phyloP scores from a whole-genome alignment of 2,888 invertebrate genomes.

The Neoitamus cyanurus region DNA sequence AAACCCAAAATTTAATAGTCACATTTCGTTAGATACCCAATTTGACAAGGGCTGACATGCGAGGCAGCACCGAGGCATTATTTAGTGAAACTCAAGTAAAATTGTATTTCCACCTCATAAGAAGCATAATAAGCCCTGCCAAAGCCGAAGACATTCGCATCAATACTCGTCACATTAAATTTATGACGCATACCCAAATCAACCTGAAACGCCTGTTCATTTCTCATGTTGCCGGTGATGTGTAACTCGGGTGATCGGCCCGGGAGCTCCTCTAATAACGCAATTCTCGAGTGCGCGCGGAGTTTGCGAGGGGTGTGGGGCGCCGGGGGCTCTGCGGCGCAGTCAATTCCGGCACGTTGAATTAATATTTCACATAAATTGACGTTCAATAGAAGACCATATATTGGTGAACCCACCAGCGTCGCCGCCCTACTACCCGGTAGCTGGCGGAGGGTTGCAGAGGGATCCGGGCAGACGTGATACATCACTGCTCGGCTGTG shows the following conservation, averaged over 20 bases:
- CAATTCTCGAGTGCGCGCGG: not conserved
- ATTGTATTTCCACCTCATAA: slow-evolving; percentile 15
- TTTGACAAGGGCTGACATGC: slow-evolving; percentile 8
- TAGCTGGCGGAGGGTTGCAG: not conserved
- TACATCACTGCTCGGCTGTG: not conserved
- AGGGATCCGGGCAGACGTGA: not conserved
- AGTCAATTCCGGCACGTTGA: not conserved
- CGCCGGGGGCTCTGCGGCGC: not conserved
- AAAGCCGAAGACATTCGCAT: not conserved
- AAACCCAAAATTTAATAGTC: slow-evolving; percentile 21
- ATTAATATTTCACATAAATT: slow-evolving; percentile 18
- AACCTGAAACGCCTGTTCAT: slow-evolving; percentile 13
- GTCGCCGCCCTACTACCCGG: not conserved
- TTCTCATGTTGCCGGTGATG: not conserved
- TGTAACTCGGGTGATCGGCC: not conserved
- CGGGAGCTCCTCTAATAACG: not conserved
- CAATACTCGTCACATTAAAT: slow-evolving; percentile 21
- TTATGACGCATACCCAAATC: slow-evolving; percentile 2
- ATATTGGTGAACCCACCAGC: not conserved
- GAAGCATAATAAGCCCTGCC: slow-evolving; percentile 13
- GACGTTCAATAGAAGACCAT: not conserved
- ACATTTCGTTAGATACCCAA: slow-evolving; percentile 11
- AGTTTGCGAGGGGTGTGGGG: not conserved
- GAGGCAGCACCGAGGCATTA: slow-evolving; percentile 2
- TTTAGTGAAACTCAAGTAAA: slow-evolving; percentile 20